Conservation (phyloP, 2,888 invertebrate species). For the Agonum fuliginosum region DNA sequence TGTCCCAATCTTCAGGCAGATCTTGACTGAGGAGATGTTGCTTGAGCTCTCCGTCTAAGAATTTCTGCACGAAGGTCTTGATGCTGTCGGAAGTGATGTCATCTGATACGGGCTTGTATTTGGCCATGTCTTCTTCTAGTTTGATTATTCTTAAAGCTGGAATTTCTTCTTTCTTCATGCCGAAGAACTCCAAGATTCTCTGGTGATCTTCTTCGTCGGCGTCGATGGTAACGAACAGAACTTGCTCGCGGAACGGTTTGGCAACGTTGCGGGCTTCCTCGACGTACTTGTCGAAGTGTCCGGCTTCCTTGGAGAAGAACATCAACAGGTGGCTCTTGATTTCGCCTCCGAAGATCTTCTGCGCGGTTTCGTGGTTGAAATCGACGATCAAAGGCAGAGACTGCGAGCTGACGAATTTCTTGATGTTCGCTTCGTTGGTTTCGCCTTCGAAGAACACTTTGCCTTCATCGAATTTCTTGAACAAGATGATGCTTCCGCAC, state of each 20-base stretch:
- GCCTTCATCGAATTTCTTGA: constrained; percentile 96
- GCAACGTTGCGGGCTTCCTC: constrained; percentile 89
- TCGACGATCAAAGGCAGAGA: constrained; percentile 94
- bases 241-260: constrained; percentile 91
- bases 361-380: constrained; percentile 97
- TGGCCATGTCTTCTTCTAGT: constrained; percentile 97
- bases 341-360: constrained; percentile 98
- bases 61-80: constrained; percentile 89
- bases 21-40: constrained; percentile 96
- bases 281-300: constrained; percentile 86
- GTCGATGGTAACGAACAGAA: constrained; percentile 96
- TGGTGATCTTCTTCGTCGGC: constrained; percentile 96
- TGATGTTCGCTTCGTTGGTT: constrained; percentile 78
- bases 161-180: constrained; percentile 94
- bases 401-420: constrained; percentile 88
- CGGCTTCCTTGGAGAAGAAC: constrained; percentile 94
- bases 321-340: constrained; percentile 97
- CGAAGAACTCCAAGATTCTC: constrained; percentile 99
- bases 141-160: constrained; percentile 94
- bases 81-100: constrained; percentile 83
- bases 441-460: constrained; percentile 84
- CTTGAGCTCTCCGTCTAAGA: constrained; percentile 94
- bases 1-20: constrained; percentile 97
- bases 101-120: constrained; percentile 91
- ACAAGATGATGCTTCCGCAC: constrained; percentile 88